Conservation (phyloP, 2,113 vertebrate genomes). For the Saccopteryx leptura region DNA sequence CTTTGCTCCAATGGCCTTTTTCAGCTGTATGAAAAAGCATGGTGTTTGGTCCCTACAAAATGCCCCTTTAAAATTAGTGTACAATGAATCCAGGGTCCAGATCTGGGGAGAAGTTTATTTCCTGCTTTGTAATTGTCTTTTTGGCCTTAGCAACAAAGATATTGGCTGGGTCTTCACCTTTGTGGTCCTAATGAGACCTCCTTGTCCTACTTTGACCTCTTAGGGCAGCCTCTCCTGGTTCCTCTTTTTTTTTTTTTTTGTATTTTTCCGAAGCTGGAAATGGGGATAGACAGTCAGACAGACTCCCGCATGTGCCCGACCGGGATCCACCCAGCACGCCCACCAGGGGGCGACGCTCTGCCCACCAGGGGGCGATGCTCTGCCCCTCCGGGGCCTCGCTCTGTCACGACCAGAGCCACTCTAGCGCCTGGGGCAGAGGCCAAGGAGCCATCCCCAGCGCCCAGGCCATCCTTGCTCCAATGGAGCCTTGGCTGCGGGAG, state of each 20-base stretch:
- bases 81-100: not conserved
- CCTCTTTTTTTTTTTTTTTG: not conserved
- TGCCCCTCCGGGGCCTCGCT: no score
- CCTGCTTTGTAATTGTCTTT: not conserved
- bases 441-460: no score
- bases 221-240: not conserved
- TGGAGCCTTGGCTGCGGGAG: no score
- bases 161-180: not conserved
- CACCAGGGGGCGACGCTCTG: no score
- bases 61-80: not conserved
- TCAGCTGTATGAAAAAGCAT: not conserved
- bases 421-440: no score
- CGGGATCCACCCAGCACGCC: no score
- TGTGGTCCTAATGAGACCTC: not conserved
- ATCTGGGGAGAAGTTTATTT: not conserved
- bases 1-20: not conserved
- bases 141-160: not conserved
- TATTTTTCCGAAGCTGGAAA: no score
- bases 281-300: no score
- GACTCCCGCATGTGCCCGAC: no score
- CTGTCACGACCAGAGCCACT: no score
- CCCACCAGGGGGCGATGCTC: no score
- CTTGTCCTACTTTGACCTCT: not conserved
- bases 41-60: not conserved
- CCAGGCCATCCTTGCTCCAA: no score